These are phyloP conservation scores for Ceyx margarethae DNA, from an alignment of 2,113 vertebrate species.

Conservation along the genomic window DNA sequence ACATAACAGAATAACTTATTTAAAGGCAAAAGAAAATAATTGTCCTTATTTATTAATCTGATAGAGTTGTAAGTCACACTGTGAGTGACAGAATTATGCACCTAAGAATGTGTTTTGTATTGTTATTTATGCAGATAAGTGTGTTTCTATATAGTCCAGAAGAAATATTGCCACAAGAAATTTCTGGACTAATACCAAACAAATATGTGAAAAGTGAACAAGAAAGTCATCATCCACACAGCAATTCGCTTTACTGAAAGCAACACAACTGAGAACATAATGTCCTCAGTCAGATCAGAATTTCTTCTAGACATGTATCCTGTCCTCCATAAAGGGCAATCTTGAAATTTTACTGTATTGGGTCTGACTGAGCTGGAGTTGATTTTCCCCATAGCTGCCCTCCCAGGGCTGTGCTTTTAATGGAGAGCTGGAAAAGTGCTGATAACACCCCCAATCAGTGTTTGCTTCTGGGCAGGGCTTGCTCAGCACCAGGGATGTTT, in stretches of 20 bases:
- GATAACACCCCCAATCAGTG: too few relatives aligned
- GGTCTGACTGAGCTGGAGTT: too few relatives aligned
- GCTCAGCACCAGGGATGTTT: too few relatives aligned
- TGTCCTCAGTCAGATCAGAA: not conserved
- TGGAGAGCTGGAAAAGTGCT: too few relatives aligned
- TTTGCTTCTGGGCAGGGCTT: too few relatives aligned
- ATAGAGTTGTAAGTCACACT: not conserved
- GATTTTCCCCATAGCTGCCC: too few relatives aligned
- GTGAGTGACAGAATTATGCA: not conserved
- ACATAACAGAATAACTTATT: not conserved
- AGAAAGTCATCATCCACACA: not conserved
- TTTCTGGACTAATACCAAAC: not conserved
- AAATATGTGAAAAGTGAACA: not conserved
- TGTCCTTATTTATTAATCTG: not conserved
- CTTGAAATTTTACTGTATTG: not conserved
- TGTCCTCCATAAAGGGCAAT: not conserved
- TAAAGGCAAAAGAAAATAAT: conserved; percentile 18
- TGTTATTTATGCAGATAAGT: not conserved
- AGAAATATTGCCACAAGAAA: not conserved
- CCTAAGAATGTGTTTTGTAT: not conserved
- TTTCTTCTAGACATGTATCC: not conserved
- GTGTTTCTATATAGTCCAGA: not conserved
- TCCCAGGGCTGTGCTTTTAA: too few relatives aligned
- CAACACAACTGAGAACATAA: not conserved
- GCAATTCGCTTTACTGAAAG: not conserved